Evolutionary conservation across 1,140 invertebrate species (phyloP).

Genomic region (Dendroctonus valens): DNA sequence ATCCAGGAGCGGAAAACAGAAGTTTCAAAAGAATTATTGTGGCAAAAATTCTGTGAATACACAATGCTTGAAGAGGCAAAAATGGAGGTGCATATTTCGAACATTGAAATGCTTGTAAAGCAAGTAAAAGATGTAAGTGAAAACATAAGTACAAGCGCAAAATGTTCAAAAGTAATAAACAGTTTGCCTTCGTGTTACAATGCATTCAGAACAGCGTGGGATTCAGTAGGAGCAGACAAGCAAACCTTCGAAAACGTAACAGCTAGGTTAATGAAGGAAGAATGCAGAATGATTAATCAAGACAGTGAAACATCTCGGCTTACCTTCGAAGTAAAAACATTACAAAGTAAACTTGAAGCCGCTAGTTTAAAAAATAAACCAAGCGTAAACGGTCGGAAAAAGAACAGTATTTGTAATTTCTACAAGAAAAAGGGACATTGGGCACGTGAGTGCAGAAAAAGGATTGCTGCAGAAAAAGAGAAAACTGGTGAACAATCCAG

Average conservation of each 20-base stretch:
- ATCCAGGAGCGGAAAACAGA: too few relatives aligned
- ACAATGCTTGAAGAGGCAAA: too few relatives aligned
- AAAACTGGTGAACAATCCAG: too few relatives aligned
- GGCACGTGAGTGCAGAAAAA: too few relatives aligned
- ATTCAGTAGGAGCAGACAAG: conserved; percentile 30
- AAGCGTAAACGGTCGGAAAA: conserved; percentile 1
- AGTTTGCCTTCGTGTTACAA: conserved; percentile 49
- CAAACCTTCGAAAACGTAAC: conserved; percentile 38
- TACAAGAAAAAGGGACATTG: conserved; percentile 21
- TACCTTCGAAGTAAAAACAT: too few relatives aligned
- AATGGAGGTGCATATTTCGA: too few relatives aligned
- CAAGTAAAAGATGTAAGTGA: too few relatives aligned
- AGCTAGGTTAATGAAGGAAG: conserved; percentile 37
- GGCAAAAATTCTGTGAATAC: too few relatives aligned
- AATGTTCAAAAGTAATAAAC: conserved; percentile 42
- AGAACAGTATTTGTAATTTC: conserved; percentile 19
- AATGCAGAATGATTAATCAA: too few relatives aligned
- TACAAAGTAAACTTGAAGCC: conserved; percentile 17
- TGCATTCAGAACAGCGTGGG: conserved; percentile 38
- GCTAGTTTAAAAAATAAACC: conserved; percentile 10
- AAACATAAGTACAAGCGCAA: conserved; percentile 17
- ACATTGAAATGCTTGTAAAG: too few relatives aligned
- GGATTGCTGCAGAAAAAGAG: conserved; percentile 25
- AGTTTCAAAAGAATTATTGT: too few relatives aligned
- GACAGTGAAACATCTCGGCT: too few relatives aligned